Percentiles rank a stretch among this genome's conserved stretches.
These are phyloP conservation scores for Isaurus tuberculatus DNA, from an alignment of 92 coral and sea anemone species.

Conservation along the genomic window DNA sequence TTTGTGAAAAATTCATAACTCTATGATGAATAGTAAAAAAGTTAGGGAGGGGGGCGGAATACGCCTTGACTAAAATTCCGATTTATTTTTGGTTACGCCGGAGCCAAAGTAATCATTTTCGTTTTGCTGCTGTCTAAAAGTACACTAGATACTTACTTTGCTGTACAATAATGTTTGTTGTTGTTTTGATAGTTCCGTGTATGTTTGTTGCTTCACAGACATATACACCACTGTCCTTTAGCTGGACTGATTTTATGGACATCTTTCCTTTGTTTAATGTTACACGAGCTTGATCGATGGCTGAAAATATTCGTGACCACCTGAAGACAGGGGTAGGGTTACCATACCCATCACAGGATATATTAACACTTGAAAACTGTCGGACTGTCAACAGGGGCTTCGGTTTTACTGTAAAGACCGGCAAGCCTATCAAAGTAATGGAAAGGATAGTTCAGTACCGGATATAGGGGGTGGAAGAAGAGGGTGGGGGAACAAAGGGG, in stretches of 20 bases:
- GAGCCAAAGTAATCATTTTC: too few species aligned
- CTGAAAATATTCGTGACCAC: neutral
- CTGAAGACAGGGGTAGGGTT: neutral
- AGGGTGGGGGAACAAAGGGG: too few species aligned
- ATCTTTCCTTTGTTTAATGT: neutral
- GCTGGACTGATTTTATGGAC: neutral
- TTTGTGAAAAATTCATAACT: too few species aligned
- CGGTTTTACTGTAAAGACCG: neutral
- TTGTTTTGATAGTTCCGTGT: neutral
- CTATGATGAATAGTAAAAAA: too few species aligned
- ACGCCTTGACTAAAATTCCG: too few species aligned
- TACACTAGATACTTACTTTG: neutral
- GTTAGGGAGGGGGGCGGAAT: too few species aligned
- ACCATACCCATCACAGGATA: neutral
- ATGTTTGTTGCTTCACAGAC: conserved; percentile 7
- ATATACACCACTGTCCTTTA: neutral
- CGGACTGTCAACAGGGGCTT: neutral
- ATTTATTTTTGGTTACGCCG: too few species aligned
- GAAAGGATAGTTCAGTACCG: neutral
- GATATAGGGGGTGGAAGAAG: too few species aligned
- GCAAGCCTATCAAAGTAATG: neutral
- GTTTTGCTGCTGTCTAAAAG: too few species aligned
- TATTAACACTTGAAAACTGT: neutral
- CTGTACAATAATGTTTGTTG: conserved; percentile 7
- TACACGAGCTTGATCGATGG: conserved; percentile 27